Evolutionary conservation across 2,888 invertebrate species (phyloP).

Genomic region (Rhimphoctona megacephalus): DNA sequence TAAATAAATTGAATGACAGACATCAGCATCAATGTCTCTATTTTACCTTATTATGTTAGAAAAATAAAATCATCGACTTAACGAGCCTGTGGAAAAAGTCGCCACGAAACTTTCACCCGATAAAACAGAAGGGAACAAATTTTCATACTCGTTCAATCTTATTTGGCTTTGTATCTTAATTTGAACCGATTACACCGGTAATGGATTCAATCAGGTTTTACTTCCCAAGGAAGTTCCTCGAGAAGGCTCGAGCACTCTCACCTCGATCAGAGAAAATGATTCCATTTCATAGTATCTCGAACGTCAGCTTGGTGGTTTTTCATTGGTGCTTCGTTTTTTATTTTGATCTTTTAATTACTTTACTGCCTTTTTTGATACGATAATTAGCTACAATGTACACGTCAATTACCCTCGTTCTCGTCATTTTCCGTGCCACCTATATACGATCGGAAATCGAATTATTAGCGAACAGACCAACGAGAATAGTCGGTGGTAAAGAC

Average conservation of each 20-base stretch:
- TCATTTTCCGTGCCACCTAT: constrained; percentile 12
- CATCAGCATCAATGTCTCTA: no score
- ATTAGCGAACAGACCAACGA: constrained; percentile 77
- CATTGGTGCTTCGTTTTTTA: neutral
- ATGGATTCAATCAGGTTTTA: constrained; percentile 55
- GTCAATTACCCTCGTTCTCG: constrained; percentile 25
- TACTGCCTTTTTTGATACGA: neutral
- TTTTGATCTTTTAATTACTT: neutral
- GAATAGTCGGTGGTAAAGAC: constrained; percentile 80
- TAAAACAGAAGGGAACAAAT: constrained; percentile 16
- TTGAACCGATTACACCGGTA: constrained; percentile 59
- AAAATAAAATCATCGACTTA: neutral
- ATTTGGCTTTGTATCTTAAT: constrained; percentile 48
- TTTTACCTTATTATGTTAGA: neutral
- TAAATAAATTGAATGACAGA: no score
- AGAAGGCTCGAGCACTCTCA: constrained; percentile 48
- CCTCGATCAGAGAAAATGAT: constrained; percentile 54
- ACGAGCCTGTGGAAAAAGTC: neutral
- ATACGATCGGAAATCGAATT: constrained; percentile 61
- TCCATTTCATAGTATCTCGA: constrained; percentile 34
- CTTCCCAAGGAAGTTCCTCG: constrained; percentile 14
- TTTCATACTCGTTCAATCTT: constrained; percentile 30
- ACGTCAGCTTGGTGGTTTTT: constrained; percentile 5
- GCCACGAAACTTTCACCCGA: constrained; percentile 52
- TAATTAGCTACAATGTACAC: constrained; percentile 31